Evolutionary conservation across 2,888 invertebrate genomes (phyloP), one percentile per base, ranked within the genome.

Genomic region (Chrysomela aeneicollis): DNA sequence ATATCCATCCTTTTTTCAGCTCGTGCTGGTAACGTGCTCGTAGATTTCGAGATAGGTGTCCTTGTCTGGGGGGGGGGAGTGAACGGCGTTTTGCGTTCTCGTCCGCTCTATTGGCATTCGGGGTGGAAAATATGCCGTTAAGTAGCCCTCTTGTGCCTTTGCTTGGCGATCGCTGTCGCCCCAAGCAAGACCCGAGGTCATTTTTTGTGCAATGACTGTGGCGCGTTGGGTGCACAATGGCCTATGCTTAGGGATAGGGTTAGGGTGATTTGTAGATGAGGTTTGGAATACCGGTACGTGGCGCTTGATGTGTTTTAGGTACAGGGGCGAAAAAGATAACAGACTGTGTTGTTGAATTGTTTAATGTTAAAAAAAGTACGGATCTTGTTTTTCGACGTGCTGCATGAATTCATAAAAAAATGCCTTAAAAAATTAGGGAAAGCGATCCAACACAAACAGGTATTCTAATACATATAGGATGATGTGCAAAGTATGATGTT

Each of bases 1-100:
- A 60, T 59, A 52, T 62, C 66, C 59, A 52, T 69, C 69, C 58
- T 63, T 61, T 59, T 50, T 59, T 54, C 61, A 71, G 76, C 78
- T 78, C 78, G 78, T 78, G 78, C 77, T 73, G 63, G 73, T 74
- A 75, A 72, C 75, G 77, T 76, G 76, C 73, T 70, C 69, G 66
- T 67, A 69, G 62, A 70, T 69, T 68, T 71, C 67, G 66, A 67
- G 68, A 69, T 69, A 60, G 66, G 65, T 64, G 58, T 63, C 59
- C 57, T 58, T 57, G 49, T 57, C 57, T 37, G 26, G 19, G 46
- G 35, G 19, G 47, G 37, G 60, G 66, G 57, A 61, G 42, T 4
- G 15, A 15, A 42, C 32, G 32, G 9, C 57, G 61, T 61, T 66
- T 68, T 63, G 59, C 42, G 65, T 64, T 59, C 61, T 65, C 61